phyloP scores from a whole-genome alignment of 2,797 vertebrate genomes.

The Onychomys leucogaster region DNA sequence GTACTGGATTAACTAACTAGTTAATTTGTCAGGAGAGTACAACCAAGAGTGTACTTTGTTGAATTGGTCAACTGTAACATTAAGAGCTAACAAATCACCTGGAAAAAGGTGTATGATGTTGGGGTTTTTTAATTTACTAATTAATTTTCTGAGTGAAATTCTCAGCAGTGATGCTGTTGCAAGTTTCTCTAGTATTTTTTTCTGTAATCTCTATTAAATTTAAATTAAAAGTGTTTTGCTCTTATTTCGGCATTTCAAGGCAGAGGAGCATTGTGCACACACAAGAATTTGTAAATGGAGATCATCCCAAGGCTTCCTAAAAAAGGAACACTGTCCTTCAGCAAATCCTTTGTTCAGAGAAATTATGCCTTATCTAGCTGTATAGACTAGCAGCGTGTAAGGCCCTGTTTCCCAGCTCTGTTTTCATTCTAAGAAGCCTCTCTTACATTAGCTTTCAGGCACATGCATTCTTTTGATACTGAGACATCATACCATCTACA shows the following conservation, averaged over 20 bases:
- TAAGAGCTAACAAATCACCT: slow-evolving; percentile 46
- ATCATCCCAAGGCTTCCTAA: not conserved
- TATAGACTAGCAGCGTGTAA: not conserved
- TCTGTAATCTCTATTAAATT: slow-evolving; percentile 67
- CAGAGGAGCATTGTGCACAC: not conserved
- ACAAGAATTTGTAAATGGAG: not conserved
- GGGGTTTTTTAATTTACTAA: slow-evolving; percentile 44
- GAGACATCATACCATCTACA: not conserved
- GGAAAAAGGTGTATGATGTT: slow-evolving; percentile 30
- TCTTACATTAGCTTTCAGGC: not conserved
- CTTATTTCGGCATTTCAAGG: slow-evolving; percentile 27
- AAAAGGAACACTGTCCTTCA: not conserved
- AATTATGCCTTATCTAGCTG: not conserved
- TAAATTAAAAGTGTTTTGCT: slow-evolving; percentile 75
- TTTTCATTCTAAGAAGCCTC: not conserved
- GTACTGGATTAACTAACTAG: slow-evolving; percentile 30
- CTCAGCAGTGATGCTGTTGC: not conserved
- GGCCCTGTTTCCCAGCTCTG: not conserved
- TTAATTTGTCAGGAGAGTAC: slow-evolving; percentile 52
- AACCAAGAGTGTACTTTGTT: slow-evolving; percentile 53
- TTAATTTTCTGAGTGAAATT: slow-evolving; percentile 52
- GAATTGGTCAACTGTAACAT: slow-evolving; percentile 46
- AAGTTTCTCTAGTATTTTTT: slow-evolving; percentile 72
- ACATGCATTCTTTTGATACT: not conserved
- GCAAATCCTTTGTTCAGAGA: not conserved